Percentiles rank a stretch among this genome's conserved stretches.
Evolutionary conservation across 2,113 vertebrate genomes (phyloP).

Genomic region (Cranoglanis bouderius): DNA sequence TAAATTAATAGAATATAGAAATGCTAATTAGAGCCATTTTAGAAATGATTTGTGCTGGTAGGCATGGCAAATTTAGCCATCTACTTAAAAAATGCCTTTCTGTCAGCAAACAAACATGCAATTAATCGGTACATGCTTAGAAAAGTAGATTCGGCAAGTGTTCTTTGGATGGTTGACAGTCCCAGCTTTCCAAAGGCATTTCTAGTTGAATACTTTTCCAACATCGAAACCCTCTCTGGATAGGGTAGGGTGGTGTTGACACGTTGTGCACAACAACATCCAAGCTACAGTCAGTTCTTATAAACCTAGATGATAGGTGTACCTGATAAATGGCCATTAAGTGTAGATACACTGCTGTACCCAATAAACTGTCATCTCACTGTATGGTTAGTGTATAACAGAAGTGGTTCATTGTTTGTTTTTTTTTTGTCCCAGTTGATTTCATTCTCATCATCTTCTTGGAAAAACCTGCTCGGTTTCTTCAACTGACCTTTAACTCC

Average conservation of each 20-base stretch:
- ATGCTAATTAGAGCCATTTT: not conserved
- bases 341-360: not conserved
- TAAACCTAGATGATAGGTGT: not conserved
- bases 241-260: not conserved
- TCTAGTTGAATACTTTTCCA: not conserved
- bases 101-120: not conserved
- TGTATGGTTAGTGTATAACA: not conserved
- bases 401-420: too few relatives aligned
- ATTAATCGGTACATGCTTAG: not conserved
- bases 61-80: not conserved
- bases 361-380: not conserved
- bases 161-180: not conserved
- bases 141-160: not conserved
- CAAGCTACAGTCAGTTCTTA: not conserved
- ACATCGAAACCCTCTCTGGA: not conserved
- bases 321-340: not conserved
- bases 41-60: not conserved
- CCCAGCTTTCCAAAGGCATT: not conserved
- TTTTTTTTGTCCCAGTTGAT: not conserved
- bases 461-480: not conserved
- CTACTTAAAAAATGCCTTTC: not conserved
- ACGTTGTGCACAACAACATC: not conserved
- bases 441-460: not conserved
- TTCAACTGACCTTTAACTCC: slow-evolving; percentile 87
- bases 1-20: too few relatives aligned